Base-by-base conservation (phyloP, 2,113 vertebrate species). In the Micronisus gabar region DNA sequence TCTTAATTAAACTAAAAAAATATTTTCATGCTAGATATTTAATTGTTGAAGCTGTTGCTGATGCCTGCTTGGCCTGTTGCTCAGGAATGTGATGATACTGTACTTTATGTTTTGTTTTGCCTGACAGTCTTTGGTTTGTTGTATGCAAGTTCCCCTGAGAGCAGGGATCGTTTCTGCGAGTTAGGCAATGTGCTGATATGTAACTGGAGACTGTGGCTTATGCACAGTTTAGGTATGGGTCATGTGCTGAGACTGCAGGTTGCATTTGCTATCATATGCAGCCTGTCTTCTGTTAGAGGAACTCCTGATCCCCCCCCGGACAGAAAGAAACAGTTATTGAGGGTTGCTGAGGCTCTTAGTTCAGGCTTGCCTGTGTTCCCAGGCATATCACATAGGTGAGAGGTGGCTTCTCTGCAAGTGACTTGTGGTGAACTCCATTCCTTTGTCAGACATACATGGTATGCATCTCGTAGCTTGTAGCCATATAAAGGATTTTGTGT, bases 331-430 rank as follows among this genome's bases (percentile, higher is more conserved):
- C 4, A 12, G 30, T 16, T 40, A 86, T 27, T 20, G 40, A 71
- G 36, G 63, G 14, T 10, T 81, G 52, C 68, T 62, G 52, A 50
- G 30, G 32, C 41, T 72, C 17, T 48, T 41, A 8, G 7, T 58
- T 43, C 11, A 66, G 50, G 30, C 67, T 84, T 21, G 11, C 26
- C 29, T 74, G 55, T 13, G 5, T 48, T 80, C 55, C 48, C n/a
- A 70, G 48, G 13, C 0, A 1, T 7, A 15, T 50, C n/a, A 9
- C 3, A 1, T 6, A 11, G 50, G 65, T n/a, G 66, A 62, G 53
- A 63, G n/a, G 23, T 32, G n/a, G 36, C 15, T 61, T 66, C 59
- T 61, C 43, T 75, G 45, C 36, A 52, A 29, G n/a, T 88, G 61
- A 25, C 32, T 66, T 53, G 20, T 66, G 16, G 41, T 40, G 21